phyloP scores from a whole-genome alignment of 2,888 invertebrate genomes.

The Idaea dimidiata region DNA sequence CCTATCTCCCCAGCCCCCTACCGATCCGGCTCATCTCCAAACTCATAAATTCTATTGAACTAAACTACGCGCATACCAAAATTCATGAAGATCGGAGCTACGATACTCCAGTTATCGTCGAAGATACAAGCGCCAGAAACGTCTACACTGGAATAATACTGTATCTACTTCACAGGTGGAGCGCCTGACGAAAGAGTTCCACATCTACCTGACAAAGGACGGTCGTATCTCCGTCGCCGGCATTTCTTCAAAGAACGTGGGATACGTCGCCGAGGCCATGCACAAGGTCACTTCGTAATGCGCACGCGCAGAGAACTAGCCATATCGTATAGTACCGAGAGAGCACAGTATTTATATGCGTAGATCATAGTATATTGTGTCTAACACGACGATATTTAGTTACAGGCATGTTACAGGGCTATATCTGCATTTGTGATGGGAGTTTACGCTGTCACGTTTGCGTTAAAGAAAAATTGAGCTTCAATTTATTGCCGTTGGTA shows the following conservation, averaged over 20 bases:
- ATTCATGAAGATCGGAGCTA: no score
- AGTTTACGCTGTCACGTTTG: no score
- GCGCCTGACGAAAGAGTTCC: conserved; percentile 92
- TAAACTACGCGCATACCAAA: no score
- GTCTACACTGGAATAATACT: no score
- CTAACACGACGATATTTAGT: not conserved
- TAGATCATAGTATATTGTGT: conserved; percentile 15
- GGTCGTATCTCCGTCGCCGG: conserved; percentile 99
- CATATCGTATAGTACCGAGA: conserved; percentile 34
- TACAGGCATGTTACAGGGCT: not conserved
- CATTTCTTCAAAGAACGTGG: conserved; percentile 95
- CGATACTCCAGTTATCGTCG: no score
- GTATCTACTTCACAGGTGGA: conserved; percentile 83
- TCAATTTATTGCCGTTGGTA: no score
- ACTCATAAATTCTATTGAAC: no score
- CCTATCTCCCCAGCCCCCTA: no score
- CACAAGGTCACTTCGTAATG: conserved; percentile 92
- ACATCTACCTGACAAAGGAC: conserved; percentile 97
- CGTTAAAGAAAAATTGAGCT: no score
- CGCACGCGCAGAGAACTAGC: conserved; percentile 19
- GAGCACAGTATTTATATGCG: conserved; percentile 56
- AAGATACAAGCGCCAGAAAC: no score
- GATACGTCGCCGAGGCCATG: conserved; percentile 95
- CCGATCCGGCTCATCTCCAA: no score
- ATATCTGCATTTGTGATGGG: no score